Conservation (phyloP, 1,140 invertebrate genomes). For the Akabosia matsudoensis region DNA sequence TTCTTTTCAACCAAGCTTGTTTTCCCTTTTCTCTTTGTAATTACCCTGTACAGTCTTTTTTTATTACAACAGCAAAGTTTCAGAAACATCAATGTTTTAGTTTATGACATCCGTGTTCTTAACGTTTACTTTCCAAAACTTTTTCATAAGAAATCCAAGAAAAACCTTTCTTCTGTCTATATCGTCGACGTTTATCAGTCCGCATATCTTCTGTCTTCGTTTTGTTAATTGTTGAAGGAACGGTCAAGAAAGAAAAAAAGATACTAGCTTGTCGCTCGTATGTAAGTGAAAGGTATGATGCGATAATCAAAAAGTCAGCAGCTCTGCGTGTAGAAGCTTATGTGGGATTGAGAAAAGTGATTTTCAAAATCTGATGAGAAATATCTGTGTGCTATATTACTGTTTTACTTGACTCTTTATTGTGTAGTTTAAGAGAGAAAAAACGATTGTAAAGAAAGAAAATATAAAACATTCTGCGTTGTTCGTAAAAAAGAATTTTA, state of each 20-base stretch:
- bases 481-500: not conserved
- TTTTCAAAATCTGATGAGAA: slow-evolving; percentile 6
- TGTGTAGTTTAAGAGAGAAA: slow-evolving; percentile 10
- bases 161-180: not conserved
- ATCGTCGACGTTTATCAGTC: not conserved
- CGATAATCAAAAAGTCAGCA: not conserved
- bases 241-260: not conserved
- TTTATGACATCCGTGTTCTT: not conserved
- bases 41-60: slow-evolving; percentile 23
- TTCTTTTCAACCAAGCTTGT: too few relatives aligned
- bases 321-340: slow-evolving; percentile 9
- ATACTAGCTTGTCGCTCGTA: slow-evolving; percentile 15
- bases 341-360: slow-evolving; percentile 10
- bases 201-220: slow-evolving; percentile 4
- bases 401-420: slow-evolving; percentile 24
- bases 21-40: not conserved
- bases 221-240: not conserved
- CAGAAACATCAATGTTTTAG: not conserved
- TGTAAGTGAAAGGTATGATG: not conserved
- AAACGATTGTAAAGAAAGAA: slow-evolving; percentile 17
- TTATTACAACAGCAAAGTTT: not conserved
- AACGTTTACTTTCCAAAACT: not conserved
- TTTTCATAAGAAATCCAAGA: not conserved
- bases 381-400: slow-evolving; percentile 21
- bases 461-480: slow-evolving; percentile 12